Percentiles rank a stretch among this genome's conserved stretches.
Conservation (phyloP, 92 coral and sea anemone species). For the Umimayanthus chanpuru region DNA sequence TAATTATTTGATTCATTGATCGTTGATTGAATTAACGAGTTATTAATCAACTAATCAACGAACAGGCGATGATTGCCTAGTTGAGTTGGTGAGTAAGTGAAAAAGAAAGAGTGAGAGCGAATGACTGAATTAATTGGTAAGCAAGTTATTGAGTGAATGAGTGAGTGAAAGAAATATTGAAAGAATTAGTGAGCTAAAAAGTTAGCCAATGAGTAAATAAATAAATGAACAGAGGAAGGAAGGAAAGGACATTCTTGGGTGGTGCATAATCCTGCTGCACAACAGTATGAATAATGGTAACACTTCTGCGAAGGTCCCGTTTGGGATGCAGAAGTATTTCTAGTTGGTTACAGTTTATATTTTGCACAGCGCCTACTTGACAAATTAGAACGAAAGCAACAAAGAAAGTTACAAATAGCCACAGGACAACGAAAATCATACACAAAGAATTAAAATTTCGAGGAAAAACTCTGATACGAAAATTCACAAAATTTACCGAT, state of each 20-base stretch:
- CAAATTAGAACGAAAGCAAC: background rate
- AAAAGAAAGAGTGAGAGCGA: too few species aligned
- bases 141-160: background rate
- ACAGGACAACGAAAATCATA: background rate
- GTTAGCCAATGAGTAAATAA: too few species aligned
- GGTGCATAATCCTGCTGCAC: background rate
- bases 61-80: background rate
- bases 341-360: background rate
- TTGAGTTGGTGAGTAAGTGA: background rate
- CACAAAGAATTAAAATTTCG: background rate
- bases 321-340: too few species aligned
- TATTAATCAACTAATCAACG: slow-evolving; percentile 10
- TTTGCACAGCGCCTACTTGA: background rate
- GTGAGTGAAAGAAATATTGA: too few species aligned
- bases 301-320: background rate
- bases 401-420: background rate
- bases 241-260: background rate
- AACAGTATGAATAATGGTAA: background rate
- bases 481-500: background rate
- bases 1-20: background rate
- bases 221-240: too few species aligned
- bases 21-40: slow-evolving; percentile 16
- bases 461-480: background rate
- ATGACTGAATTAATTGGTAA: background rate
- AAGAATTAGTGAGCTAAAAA: too few species aligned